Base-by-base conservation (phyloP, 1,140 invertebrate genomes). In the Drosophila subobscura region DNA sequence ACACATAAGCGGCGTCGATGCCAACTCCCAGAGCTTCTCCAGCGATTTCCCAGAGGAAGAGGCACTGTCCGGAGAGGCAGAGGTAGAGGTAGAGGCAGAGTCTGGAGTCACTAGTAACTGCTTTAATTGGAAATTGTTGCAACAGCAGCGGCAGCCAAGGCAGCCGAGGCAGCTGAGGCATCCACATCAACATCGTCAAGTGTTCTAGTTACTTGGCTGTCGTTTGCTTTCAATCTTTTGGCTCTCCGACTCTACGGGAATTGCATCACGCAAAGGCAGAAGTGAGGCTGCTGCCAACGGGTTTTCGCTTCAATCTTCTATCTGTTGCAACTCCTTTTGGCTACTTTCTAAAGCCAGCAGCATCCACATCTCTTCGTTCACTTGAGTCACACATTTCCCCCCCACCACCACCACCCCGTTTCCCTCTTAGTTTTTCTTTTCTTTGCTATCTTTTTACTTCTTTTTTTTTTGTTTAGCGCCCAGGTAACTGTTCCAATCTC, bases 171-270 rank as follows among this genome's bases (percentile, higher is more conserved):
- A 33, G 42, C 53, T 56, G 49, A 44, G 44, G 57, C 66, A 77
- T 47, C 46, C 42, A 54, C 74, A 73, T 46, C 50, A 74, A 41
- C 79, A 78, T 77, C 83, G 71, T 88, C 83, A 88, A 88, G 83
- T 88, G 83, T 88, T 88, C 83, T 88, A 88, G 83, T 88, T 88
- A 88, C 84, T 83, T 88, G 84, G 78, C 79, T 68, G 83, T 86
- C 77, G 83, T 81, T 79, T 88, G 83, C 83, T 76, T 86, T 86
- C 83, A 86, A 86, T 86, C 83, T 86, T 83, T 86, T 86, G 83
- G 83, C 83, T 84, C 75, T 79, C 77, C 85, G 66, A 37, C 64
- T 52, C 66, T 37, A 37, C 67, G 49, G 81, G 83, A 85, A 86
- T 86, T 88, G 83, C 83, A 88, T 88, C 83, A 86, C 83, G 83